Evolutionary conservation across 1,140 invertebrate genomes (phyloP), one percentile per base, ranked within the genome.

Genomic region (Drosophila elegans): DNA sequence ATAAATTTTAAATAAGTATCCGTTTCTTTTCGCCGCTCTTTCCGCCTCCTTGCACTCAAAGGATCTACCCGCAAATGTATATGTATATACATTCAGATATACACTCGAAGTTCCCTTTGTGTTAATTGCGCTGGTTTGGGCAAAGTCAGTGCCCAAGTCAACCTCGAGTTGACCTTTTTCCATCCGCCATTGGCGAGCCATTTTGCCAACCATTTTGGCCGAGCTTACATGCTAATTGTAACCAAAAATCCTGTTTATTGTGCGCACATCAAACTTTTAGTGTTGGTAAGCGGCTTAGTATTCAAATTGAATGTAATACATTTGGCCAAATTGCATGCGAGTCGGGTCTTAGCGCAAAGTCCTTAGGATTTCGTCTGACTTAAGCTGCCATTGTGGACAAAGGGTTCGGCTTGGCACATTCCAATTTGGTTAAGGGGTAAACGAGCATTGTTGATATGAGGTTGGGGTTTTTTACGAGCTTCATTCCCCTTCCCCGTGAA

Each of bases 1-100:
- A 89, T 89, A 89, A 89, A 89, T 89, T 89, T 89, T 89, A 89
- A 89, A 89, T 89, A 89, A 89, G 85, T 89, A 89, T 90, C 84
- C 84, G 85, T 89, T 89, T 84, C 80, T 89, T 88, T 88, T 84
- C 77, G 84, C 84, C 78, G 69, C 61, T 73, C 69, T 84, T 84
- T 80, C 59, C 75, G 77, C 69, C 66, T 83, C 57, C 76, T 62
- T 71, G 84, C 76, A 67, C 57, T 63, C 63, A 25, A 69, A 77
- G 80, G 61, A 83, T 80, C 39, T 57, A 21, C 34, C 46, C 29
- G 34, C 59, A 68, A 64, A 75, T 55, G 56, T 41, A 77, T 56
- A 48, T 16, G 11, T 13, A 52, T 49, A 36, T 36, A 60, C 13
- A 62, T 16, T 38, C 34, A 48, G 11, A 76, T 45, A 29, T 56